Evolutionary conservation across 2,888 invertebrate species (phyloP), one percentile per base, ranked within the genome.

Genomic region (Metacarcinus magister): DNA sequence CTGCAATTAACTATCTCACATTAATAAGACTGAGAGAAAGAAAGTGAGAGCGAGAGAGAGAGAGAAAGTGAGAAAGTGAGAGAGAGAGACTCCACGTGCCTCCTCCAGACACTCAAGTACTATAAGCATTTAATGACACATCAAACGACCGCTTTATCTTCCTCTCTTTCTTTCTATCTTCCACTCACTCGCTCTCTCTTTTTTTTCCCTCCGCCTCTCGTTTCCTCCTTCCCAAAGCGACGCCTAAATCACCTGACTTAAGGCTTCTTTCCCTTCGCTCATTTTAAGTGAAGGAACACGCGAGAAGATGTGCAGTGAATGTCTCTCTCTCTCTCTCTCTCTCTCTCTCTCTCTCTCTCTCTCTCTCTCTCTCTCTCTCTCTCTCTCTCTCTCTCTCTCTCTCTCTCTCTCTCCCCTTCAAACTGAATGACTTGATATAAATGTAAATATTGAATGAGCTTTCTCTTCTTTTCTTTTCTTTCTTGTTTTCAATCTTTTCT

Each of bases 1-100:
- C 8, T 28, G 89, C 43, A 16, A 39, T 23, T 82, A 7, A 13
- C n/a, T 19, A 4, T 82, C n/a, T 19, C n/a, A 5, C 7, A 5
- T 28, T 7, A 82, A 7, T 28, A 23, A 67, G 67, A 67, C 13
- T 16, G 67, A 67, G 67, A 67, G 67, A 67, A n/a, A 87, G 87
- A 87, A n/a, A 87, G 87, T 23, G 87, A 87, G 87, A 89, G 89
- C 7, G 89, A 89, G 89, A 89, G 89, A 89, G 89, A 89, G 89
- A 89, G 89, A 89, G 89, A 89, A 39, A 89, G 89, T 39, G 89
- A 89, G 89, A 89, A 39, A 89, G 39, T 39, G 39, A 43, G 44
- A 43, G 39, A 89, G 1, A 44, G 13, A 2, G 7, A 44, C 13
- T 7, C 2, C 39, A 89, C 28, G 44, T 39, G 39, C 39, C 67